Evolutionary conservation across 2,113 vertebrate genomes (phyloP), one percentile per base, ranked within the genome.

Genomic region (Notothenia rossii): DNA sequence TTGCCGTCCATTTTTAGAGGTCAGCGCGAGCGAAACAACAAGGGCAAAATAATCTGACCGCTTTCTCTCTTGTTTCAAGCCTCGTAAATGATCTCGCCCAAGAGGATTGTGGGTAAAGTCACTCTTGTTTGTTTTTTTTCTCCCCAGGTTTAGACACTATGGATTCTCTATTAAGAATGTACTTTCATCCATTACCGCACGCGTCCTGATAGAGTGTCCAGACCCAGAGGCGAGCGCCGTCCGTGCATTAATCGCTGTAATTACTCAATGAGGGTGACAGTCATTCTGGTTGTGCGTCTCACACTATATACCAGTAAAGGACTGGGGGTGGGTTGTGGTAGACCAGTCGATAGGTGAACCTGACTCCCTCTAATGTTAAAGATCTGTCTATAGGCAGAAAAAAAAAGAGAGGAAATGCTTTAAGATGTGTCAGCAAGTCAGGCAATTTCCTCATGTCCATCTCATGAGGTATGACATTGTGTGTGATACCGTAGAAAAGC

Each of bases 1-100:
- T 79, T 84, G 90, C 81, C 79, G 88, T 92, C 90, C 86, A 64
- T 90, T 91, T 91, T 91, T 89, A 91, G 92, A 93, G 92, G 92
- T 94, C 91, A 90, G 84, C 50, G 60, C 7, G 75, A 85, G 81
- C 87, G 69, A 62, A 29, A 67, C 78, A 80, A 85, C 92, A 93
- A 94, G 91, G 91, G 89, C 91, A 40, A 50, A 50, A 75, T 56
- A 87, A 88, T 75, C 82, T 77, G 91, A 87, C 71, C 86, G 64
- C 79, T 76, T 72, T 63, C 73, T 80, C 82, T 77, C 78, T 72
- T 12, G 45, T 71, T 82, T 54, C 79, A 13, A 8, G 29, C 58
- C 66, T 59, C 56, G 83, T 85, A 86, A 88, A 83, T 18, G 72
- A 92, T 85, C 83, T 59, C 66, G 72, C 51, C 84, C 89, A n/a